A percentile compares a stretch with the other conserved stretches of the same genome.
phyloP scores from a whole-genome alignment of 2,888 invertebrate genomes.

The Crocallis elinguaria region DNA sequence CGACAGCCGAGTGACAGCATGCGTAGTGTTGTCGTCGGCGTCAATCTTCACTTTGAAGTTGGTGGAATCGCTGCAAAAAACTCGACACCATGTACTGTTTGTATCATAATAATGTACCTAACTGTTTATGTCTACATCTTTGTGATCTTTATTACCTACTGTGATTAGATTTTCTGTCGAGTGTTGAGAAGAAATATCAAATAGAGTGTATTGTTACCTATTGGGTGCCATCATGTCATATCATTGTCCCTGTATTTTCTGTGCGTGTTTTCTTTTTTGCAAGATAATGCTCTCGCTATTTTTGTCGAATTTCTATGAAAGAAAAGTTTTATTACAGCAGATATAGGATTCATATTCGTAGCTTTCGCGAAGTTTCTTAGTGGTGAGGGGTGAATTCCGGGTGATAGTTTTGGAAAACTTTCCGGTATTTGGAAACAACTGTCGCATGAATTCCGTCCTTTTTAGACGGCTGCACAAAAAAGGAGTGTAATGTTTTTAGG shows the following conservation, averaged over 20 bases:
- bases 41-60: conserved; percentile 34
- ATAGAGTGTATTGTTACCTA: background rate
- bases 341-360: conserved; percentile 71
- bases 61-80: conserved; percentile 27
- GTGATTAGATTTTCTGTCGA: no score
- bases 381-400: conserved; percentile 41
- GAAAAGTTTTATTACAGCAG: conserved; percentile 70
- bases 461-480: no score
- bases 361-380: conserved; percentile 52
- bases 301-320: conserved; percentile 38
- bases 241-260: background rate
- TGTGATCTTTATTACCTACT: background rate
- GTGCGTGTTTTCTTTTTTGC: background rate
- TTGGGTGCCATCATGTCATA: background rate
- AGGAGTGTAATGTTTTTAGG: conserved; percentile 15
- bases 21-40: conserved; percentile 25
- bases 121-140: no score
- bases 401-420: conserved; percentile 46
- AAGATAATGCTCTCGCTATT: background rate
- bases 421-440: conserved; percentile 47
- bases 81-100: background rate
- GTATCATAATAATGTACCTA: background rate
- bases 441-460: no score
- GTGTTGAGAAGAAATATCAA: background rate
- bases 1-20: conserved; percentile 27